These are phyloP conservation scores for Parotocinclus haroldoi DNA, from an alignment of 2,797 vertebrate species.

Conservation along the genomic window DNA sequence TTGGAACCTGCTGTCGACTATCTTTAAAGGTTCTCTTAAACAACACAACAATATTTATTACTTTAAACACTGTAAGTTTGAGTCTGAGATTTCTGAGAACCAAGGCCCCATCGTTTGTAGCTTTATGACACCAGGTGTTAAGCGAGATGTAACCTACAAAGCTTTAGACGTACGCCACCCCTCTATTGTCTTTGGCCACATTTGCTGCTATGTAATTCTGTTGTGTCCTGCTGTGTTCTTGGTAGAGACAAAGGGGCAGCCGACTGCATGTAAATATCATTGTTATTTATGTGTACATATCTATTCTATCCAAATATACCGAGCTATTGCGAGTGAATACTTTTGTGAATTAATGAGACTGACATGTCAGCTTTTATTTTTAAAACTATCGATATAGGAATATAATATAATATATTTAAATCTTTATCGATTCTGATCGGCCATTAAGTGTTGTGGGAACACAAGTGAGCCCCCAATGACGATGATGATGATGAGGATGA, in stretches of 20 bases:
- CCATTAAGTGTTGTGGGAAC: constrained; percentile 47
- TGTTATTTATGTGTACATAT: constrained; percentile 62
- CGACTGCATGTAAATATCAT: constrained; percentile 63
- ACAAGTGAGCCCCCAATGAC: constrained; percentile 33
- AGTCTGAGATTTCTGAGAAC: constrained; percentile 16
- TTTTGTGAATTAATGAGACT: constrained; percentile 60
- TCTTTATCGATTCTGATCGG: constrained; percentile 49
- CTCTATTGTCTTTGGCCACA: constrained; percentile 50
- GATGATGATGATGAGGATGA: constrained; percentile 34
- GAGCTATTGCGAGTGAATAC: constrained; percentile 63
- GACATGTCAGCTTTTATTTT: constrained; percentile 65
- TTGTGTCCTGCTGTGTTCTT: constrained; percentile 59
- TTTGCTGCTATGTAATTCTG: constrained; percentile 62
- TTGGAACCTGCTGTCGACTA: no score
- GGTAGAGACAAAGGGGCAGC: constrained; percentile 56
- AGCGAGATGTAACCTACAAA: constrained; percentile 22
- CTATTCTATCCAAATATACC: constrained; percentile 59
- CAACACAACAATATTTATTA: background rate
- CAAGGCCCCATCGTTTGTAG: background rate
- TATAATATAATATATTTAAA: constrained; percentile 58
- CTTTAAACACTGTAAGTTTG: background rate
- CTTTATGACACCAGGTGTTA: constrained; percentile 47
- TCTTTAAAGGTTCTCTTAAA: background rate
- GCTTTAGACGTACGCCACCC: constrained; percentile 46
- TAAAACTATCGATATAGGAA: constrained; percentile 58